Evolutionary conservation across 2,888 invertebrate species (phyloP), one percentile per base, ranked within the genome.

Genomic region (Ochropacha duplaris): DNA sequence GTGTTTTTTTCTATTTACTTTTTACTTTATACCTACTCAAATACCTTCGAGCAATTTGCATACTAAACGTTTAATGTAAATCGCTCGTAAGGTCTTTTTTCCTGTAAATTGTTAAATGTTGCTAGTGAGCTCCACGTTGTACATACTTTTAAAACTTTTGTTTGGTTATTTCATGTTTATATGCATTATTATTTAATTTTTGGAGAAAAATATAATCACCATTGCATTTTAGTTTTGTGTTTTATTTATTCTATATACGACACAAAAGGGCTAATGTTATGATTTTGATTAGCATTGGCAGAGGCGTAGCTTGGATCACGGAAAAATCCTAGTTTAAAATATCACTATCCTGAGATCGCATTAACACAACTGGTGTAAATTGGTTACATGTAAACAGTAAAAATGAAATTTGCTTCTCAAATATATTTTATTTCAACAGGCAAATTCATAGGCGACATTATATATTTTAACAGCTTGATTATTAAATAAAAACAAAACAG

Each of bases 121-220:
- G 66, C 4, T 19, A 60, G 66, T 67, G 65, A 71, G 74, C 80
- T 78, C 74, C 74, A 74, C 70, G 80, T 79, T 90, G 88, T 90
- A 89, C 77, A 89, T 90, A 90, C 76, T 87, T 83, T 82, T 84
- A 81, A 72, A 74, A 72, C 65, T 78, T 81, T 84, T 77, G 81
- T 88, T 87, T 76, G 74, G 82, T 84, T 87, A 83, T 81, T 83
- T 82, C 81, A 80, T 88, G 83, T 89, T 87, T 88, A 86, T 85
- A 84, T 78, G 79, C 81, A 87, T 86, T 87, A 89, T 87, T 78
- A 80, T 80, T 88, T 90, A 86, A 90, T 87, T 88, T 87, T 82
- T 83, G 79, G 82, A 83, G 78, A 77, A 77, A 83, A 88, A 90
- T 90, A 92, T 91, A 90, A 91, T 90, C 91, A 88, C 86, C 84